phyloP scores from a whole-genome alignment of 2,797 vertebrate species.

The Diglossa cyanea region DNA sequence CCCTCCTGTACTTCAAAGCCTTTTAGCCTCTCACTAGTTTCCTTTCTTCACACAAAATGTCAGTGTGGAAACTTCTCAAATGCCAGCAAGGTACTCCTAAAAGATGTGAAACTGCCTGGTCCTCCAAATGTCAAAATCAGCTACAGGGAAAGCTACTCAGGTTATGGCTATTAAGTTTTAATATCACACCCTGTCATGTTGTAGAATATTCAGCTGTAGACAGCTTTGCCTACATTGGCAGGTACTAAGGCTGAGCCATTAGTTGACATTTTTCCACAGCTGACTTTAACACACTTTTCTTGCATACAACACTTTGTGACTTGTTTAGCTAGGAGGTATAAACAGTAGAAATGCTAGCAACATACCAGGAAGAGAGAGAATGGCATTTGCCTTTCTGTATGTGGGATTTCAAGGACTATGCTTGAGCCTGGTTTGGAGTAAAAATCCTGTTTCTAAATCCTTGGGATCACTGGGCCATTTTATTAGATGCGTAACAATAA shows the following conservation, averaged over 20 bases:
- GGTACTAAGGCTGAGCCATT: not conserved
- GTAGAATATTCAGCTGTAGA: not conserved
- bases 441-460: not conserved
- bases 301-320: not conserved
- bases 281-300: not conserved
- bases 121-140: not conserved
- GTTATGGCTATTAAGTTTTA: not conserved
- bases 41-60: constrained; percentile 2
- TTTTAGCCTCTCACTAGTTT: not conserved
- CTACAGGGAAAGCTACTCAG: not conserved
- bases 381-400: not conserved
- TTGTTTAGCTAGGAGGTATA: not conserved
- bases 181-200: not conserved
- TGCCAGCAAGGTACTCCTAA: not conserved
- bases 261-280: not conserved
- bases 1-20: not conserved
- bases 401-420: not conserved
- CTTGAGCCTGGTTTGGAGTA: not conserved
- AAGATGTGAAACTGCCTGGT: not conserved
- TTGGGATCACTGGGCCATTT: not conserved
- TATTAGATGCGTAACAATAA: not conserved
- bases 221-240: not conserved
- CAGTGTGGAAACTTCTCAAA: constrained; percentile 6
- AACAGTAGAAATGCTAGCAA: not conserved
- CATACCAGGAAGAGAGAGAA: not conserved